Conservation (phyloP, 2,797 vertebrate species). For the Parotocinclus haroldoi region DNA sequence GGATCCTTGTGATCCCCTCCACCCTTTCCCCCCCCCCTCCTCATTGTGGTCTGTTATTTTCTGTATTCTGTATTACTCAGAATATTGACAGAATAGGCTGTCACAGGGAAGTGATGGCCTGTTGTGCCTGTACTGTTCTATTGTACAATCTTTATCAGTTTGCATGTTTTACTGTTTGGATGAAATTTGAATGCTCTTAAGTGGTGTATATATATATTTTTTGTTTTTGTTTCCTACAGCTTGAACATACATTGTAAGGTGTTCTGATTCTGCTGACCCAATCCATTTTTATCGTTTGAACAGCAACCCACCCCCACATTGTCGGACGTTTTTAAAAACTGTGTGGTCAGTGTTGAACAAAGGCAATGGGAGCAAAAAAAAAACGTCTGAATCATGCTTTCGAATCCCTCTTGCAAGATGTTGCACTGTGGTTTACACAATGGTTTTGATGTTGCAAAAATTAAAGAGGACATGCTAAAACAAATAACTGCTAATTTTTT, state of each 20-base stretch:
- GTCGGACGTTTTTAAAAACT: not conserved
- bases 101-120: constrained; percentile 65
- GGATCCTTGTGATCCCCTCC: constrained; percentile 48
- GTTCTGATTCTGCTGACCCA: constrained; percentile 53
- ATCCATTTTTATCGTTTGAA: constrained; percentile 24
- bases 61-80: constrained; percentile 50
- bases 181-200: constrained; percentile 71
- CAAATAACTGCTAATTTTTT: constrained; percentile 7
- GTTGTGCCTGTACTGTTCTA: constrained; percentile 50
- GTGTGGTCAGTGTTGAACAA: constrained; percentile 40
- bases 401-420: constrained; percentile 33
- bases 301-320: not conserved
- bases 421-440: constrained; percentile 48
- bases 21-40: constrained; percentile 38
- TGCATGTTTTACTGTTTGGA: constrained; percentile 76
- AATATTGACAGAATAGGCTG: constrained; percentile 34
- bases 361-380: constrained; percentile 55
- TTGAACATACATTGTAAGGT: constrained; percentile 53
- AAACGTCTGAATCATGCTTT: constrained; percentile 52
- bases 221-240: constrained; percentile 60
- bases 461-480: constrained; percentile 25
- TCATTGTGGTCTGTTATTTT: constrained; percentile 49
- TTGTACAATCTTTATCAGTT: constrained; percentile 65
- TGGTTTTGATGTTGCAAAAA: constrained; percentile 31
- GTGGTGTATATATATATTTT: constrained; percentile 58